Percentiles rank a stretch among this genome's conserved stretches.
phyloP scores from a whole-genome alignment of 1,140 invertebrate species.

The Eurosta solidaginis region DNA sequence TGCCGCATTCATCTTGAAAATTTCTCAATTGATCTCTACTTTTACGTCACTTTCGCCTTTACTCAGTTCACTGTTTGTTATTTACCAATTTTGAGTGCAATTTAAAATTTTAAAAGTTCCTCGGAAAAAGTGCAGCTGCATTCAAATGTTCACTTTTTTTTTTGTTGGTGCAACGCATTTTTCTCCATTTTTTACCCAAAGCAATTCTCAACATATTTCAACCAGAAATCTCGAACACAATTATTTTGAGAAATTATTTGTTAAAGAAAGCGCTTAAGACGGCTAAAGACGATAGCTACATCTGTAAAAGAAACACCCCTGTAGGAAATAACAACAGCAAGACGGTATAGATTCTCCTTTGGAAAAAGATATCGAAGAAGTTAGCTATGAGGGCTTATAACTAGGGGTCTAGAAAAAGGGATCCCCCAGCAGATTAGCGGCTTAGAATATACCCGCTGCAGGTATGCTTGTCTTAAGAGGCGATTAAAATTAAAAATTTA shows the following conservation, averaged over 20 bases:
- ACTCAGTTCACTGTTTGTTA: too few relatives aligned
- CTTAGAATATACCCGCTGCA: too few relatives aligned
- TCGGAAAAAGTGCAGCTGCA: neutral
- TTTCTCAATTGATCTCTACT: neutral
- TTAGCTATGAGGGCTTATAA: too few relatives aligned
- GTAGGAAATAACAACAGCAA: too few relatives aligned
- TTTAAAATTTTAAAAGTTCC: neutral
- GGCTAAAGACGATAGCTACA: too few relatives aligned
- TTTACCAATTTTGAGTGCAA: neutral
- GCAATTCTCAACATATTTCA: neutral
- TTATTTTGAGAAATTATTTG: neutral
- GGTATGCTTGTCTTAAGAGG: too few relatives aligned
- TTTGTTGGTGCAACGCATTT: neutral
- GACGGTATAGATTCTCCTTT: too few relatives aligned
- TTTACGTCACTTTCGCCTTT: neutral
- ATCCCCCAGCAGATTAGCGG: too few relatives aligned
- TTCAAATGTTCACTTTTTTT: neutral
- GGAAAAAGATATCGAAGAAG: too few relatives aligned
- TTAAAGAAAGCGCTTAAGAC: neutral
- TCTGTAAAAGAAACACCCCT: neutral
- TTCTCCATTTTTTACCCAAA: neutral
- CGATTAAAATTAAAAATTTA: too few relatives aligned
- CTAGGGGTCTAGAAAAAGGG: too few relatives aligned
- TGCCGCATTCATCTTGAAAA: constrained; percentile 1
- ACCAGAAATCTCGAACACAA: too few relatives aligned